Conservation (phyloP, 2,888 invertebrate species). For the Eustalomyia histrio region DNA sequence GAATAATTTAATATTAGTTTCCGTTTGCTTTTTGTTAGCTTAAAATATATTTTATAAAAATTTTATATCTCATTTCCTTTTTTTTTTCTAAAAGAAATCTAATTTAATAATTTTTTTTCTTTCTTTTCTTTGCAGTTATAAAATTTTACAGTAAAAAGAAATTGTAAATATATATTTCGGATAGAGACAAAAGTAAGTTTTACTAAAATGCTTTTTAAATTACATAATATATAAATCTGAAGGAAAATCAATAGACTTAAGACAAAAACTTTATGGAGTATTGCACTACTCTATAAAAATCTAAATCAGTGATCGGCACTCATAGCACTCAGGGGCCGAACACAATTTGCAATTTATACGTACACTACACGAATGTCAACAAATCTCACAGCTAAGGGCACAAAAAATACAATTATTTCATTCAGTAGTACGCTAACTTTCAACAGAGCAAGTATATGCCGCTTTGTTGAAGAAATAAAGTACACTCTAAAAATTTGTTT, state of each 20-base stretch:
- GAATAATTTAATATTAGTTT: not conserved
- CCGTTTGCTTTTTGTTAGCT: conserved; percentile 1
- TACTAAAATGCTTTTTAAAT: not conserved
- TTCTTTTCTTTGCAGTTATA: conserved; percentile 3
- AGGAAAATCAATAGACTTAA: conserved; percentile 37
- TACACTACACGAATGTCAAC: too few species aligned
- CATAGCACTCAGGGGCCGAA: too few species aligned
- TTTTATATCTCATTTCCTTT: conserved; percentile 12
- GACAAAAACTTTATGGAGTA: conserved; percentile 27
- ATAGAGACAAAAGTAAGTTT: not conserved
- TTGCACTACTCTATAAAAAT: too few species aligned
- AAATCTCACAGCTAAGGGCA: too few species aligned
- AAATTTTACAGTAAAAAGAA: not conserved
- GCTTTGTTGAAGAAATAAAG: too few species aligned
- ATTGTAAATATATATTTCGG: not conserved
- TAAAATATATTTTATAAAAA: not conserved
- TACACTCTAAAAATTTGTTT: too few species aligned
- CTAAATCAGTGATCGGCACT: too few species aligned
- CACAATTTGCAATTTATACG: too few species aligned
- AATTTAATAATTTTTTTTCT: not conserved
- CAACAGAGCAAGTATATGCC: too few species aligned
- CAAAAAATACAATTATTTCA: too few species aligned
- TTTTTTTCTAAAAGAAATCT: not conserved
- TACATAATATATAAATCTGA: not conserved
- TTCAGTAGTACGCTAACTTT: too few species aligned